Base-by-base conservation (phyloP, 2,113 vertebrate species). In the Desmodus rotundus region DNA sequence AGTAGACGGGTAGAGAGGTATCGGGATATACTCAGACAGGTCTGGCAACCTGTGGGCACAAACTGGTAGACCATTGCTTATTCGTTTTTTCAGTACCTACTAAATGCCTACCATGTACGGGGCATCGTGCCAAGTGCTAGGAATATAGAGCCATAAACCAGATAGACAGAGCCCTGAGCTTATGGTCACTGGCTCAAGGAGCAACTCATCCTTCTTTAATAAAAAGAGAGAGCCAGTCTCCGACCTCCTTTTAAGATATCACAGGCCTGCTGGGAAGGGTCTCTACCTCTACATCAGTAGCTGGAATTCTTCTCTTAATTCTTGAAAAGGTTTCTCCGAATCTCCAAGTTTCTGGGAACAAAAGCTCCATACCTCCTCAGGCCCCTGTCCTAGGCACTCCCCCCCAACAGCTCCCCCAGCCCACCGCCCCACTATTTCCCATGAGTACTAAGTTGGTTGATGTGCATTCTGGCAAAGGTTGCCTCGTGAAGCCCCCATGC, bases 261-360 rank as follows among this genome's bases (percentile, higher is more conserved):
- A 2, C 6, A 47, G 41, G 9, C 67, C 56, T 74, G 3, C 16
- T 89, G 19, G 38, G 45, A 77, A 93, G 36, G 47, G 5, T 10
- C 33, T 89, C 54, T 70, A 47, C 36, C 36, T 77, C 45, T 83
- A 43, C 2, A 33, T 81, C 5, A 77, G 41, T 72, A 81, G 4
- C 45, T 93, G 16, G 50, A 83, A 89, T 90, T 97, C 50, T 92
- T 28, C 56, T 85, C 58, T 80, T 73, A 50, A 41, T 89, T 52
- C 80, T 87, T 73, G 31, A 81, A 95, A 85, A 50, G 33, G 3
- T 96, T 95, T 47, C 78, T 45, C n/a, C 89, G 67, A 87, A 67
- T 93, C 36, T 78, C 19, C 24, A 91, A 41, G 38, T 63, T 93
- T 50, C 80, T 61, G 56, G 22, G 67, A 76, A 76, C 41, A 26